Percentiles rank a stretch among this genome's conserved stretches.
Evolutionary conservation across 2,113 vertebrate genomes (phyloP).

Genomic region (Paradoxurus hermaphroditus): DNA sequence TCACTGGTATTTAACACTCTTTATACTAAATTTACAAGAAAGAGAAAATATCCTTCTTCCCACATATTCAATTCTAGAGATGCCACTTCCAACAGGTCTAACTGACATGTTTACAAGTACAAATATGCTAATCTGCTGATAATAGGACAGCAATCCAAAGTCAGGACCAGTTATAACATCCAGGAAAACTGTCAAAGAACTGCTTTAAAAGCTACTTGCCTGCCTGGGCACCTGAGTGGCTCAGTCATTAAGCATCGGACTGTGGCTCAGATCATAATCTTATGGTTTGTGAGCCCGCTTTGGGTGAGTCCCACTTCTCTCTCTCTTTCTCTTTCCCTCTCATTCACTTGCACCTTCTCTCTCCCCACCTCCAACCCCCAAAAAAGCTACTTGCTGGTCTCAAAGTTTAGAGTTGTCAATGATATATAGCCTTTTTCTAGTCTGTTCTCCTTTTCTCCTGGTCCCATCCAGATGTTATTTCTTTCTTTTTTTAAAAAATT

Average conservation of each 20-base stretch:
- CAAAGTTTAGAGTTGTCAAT: not conserved
- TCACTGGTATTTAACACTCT: not conserved
- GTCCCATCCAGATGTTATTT: not conserved
- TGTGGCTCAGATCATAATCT: too few species aligned
- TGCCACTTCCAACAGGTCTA: not conserved
- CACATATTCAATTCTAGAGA: not conserved
- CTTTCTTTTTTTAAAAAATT: not conserved
- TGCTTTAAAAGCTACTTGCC: not conserved
- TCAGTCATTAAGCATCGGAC: too few species aligned
- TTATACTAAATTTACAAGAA: not conserved
- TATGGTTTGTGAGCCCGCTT: too few species aligned
- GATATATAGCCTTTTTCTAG: not conserved
- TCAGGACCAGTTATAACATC: not conserved
- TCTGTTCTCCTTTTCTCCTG: not conserved
- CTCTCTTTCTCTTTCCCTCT: too few species aligned
- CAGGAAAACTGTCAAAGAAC: not conserved
- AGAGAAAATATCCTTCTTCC: not conserved
- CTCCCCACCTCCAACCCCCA: too few species aligned
- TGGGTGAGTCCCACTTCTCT: too few species aligned
- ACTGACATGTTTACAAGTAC: not conserved
- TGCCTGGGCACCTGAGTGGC: not conserved
- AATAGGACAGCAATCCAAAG: not conserved
- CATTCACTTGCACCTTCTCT: too few species aligned
- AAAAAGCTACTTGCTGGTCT: not conserved
- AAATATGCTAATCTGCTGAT: not conserved